Percentiles rank a stretch among this genome's conserved stretches.
These are phyloP conservation scores for Carabus problematicus DNA, from an alignment of 2,888 invertebrate species.

Conservation along the genomic window DNA sequence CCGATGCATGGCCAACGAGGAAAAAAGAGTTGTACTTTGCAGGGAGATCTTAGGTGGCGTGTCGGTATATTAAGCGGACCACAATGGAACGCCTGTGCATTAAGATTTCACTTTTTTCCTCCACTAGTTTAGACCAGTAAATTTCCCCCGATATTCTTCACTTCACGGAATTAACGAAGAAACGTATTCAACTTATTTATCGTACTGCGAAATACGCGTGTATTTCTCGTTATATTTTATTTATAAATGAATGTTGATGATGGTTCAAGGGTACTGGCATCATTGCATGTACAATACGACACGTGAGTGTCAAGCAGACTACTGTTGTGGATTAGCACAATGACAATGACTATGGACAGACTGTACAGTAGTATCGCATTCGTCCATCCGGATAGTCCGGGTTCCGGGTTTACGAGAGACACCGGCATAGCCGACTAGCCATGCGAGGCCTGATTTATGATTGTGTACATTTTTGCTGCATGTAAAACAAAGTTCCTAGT, in stretches of 20 bases:
- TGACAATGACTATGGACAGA: too few species aligned
- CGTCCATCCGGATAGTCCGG: conserved; percentile 16
- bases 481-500: conserved; percentile 23
- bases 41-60: conserved; percentile 22
- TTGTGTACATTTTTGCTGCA: conserved; percentile 23
- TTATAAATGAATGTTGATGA: too few species aligned
- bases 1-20: conserved; percentile 23
- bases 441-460: conserved; percentile 23
- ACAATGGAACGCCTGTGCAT: conserved; percentile 30
- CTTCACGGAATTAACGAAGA: background rate
- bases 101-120: conserved; percentile 22
- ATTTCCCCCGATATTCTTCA: background rate
- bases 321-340: too few species aligned
- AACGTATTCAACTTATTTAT: too few species aligned
- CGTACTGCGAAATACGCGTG: too few species aligned
- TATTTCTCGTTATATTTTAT: too few species aligned
- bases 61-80: conserved; percentile 21
- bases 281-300: conserved; percentile 11
- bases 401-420: background rate
- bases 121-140: background rate
- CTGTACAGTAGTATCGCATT: conserved; percentile 10
- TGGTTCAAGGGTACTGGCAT: background rate
- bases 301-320: background rate
- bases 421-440: conserved; percentile 8
- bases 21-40: conserved; percentile 37